Conservation (phyloP, 2,113 vertebrate genomes). For the Pogona vitticeps region DNA sequence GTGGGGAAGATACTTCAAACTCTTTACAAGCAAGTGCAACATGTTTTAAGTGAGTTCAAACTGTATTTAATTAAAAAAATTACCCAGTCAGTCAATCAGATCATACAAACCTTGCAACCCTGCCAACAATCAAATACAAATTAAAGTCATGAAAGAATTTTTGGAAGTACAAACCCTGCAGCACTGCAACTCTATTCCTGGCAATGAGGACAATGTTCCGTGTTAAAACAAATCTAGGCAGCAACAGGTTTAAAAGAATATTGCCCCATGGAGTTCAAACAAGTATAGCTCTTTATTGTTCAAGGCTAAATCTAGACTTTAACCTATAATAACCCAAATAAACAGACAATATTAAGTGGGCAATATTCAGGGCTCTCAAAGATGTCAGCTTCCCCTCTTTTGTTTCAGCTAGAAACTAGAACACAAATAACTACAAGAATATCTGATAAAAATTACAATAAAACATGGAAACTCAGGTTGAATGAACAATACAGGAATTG, state of each 20-base stretch:
- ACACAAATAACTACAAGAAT: no score
- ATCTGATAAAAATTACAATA: neutral
- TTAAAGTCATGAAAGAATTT: slow-evolving; percentile 58
- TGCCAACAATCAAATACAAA: slow-evolving; percentile 62
- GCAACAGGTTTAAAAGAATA: slow-evolving; percentile 9
- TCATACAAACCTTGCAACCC: slow-evolving; percentile 49
- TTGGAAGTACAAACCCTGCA: slow-evolving; percentile 48
- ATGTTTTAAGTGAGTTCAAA: slow-evolving; percentile 36
- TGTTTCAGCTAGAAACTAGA: neutral
- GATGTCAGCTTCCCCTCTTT: neutral
- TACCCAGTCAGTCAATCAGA: slow-evolving; percentile 39
- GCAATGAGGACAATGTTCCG: slow-evolving; percentile 36
- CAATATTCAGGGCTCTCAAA: slow-evolving; percentile 10
- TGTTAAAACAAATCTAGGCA: slow-evolving; percentile 31
- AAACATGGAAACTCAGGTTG: neutral
- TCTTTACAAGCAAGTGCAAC: slow-evolving; percentile 35
- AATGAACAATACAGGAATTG: neutral
- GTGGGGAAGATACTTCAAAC: slow-evolving; percentile 43
- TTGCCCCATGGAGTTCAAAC: slow-evolving; percentile 22
- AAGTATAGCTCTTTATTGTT: neutral
- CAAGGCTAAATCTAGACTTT: neutral
- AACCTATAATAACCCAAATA: slow-evolving; percentile 22
- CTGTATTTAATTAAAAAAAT: slow-evolving; percentile 50
- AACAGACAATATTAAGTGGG: slow-evolving; percentile 8
- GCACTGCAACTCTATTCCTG: slow-evolving; percentile 36